Percentiles rank a stretch among this genome's conserved stretches.
phyloP scores from a whole-genome alignment of 2,113 vertebrate genomes.

The Hipposideros armiger region DNA sequence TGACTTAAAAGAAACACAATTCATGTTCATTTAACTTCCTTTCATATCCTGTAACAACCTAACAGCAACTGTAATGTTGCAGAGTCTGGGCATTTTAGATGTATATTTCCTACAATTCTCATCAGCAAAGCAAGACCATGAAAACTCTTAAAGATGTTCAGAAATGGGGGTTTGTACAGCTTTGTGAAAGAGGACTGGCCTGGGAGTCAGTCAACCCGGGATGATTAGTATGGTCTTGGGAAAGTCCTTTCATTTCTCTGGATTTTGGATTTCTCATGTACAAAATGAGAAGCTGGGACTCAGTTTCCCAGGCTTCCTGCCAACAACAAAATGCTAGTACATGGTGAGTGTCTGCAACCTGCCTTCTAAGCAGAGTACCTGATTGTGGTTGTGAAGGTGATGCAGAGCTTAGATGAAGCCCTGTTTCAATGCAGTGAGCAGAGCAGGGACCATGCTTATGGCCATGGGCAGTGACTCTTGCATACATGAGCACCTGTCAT shows the following conservation, averaged over 20 bases:
- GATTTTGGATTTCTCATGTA: neutral
- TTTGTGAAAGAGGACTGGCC: neutral
- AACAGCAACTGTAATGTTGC: neutral
- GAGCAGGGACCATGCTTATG: neutral
- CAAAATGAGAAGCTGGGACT: neutral
- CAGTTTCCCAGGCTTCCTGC: neutral
- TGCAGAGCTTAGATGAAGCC: neutral
- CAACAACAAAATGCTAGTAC: neutral
- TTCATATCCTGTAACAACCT: neutral
- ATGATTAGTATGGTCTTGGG: neutral
- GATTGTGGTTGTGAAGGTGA: neutral
- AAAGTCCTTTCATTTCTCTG: neutral
- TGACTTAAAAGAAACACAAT: conserved; percentile 26
- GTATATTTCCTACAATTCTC: neutral
- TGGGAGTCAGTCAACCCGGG: neutral
- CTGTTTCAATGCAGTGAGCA: neutral
- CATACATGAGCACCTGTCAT: neutral
- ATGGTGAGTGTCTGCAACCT: neutral
- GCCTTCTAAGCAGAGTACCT: conserved; percentile 1
- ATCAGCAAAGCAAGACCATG: neutral
- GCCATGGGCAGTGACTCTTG: neutral
- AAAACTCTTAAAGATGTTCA: neutral
- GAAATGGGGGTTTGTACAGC: neutral
- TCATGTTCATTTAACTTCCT: neutral
- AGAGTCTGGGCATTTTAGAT: neutral